These are phyloP conservation scores for Recurvirostra avosetta DNA, from an alignment of 2,113 vertebrate species.

Conservation along the genomic window DNA sequence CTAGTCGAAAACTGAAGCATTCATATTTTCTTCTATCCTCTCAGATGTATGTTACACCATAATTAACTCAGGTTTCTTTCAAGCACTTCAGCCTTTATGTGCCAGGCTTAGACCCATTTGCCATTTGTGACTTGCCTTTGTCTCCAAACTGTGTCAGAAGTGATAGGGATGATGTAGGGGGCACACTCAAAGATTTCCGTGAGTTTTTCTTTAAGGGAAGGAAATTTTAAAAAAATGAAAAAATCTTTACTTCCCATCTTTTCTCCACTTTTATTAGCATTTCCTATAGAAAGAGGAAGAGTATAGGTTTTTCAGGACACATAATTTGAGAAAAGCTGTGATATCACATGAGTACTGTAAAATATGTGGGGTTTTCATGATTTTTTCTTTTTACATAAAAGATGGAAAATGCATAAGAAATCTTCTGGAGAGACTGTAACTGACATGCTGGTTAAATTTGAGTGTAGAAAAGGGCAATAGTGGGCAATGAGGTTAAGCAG, in stretches of 20 bases:
- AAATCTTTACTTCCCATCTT: not conserved
- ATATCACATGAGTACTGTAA: not conserved
- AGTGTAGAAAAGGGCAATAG: slow-evolving; percentile 61
- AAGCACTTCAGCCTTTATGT: not conserved
- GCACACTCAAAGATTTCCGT: rapidly evolving
- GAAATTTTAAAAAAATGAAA: not conserved
- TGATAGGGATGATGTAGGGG: rapidly evolving
- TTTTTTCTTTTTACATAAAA: not conserved
- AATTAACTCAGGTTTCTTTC: not conserved
- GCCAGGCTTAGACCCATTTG: not conserved
- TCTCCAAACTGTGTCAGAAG: not conserved
- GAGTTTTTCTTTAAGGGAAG: not conserved
- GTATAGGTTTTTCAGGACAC: not conserved
- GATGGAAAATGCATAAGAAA: not conserved
- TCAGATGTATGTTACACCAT: not conserved
- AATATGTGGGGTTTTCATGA: not conserved
- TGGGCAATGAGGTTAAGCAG: slow-evolving; percentile 63
- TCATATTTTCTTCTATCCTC: not conserved
- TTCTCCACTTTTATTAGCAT: not conserved
- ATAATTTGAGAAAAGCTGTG: not conserved
- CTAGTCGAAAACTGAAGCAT: not conserved
- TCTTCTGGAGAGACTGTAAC: not conserved
- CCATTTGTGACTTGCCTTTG: not conserved
- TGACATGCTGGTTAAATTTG: slow-evolving; percentile 31
- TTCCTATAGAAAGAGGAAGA: not conserved